phyloP scores from a whole-genome alignment of 2,797 vertebrate species.

The Hemitrygon akajei region DNA sequence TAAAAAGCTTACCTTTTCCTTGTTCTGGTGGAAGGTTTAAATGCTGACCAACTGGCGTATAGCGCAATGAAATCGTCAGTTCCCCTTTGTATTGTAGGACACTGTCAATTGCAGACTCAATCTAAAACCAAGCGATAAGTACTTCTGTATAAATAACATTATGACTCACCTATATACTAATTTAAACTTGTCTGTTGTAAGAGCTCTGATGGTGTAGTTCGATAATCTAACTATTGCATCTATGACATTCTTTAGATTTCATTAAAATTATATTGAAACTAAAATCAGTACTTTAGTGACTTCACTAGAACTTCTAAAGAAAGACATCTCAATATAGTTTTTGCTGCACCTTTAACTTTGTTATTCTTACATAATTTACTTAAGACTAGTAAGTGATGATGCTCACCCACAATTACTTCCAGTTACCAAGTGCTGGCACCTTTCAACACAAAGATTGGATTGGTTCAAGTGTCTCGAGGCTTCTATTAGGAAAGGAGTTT shows the following conservation, averaged over 20 bases:
- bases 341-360: neutral
- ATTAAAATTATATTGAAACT: neutral
- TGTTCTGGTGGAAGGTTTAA: slow-evolving; percentile 70
- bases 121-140: slow-evolving; percentile 50
- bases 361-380: too few relatives aligned
- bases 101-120: slow-evolving; percentile 64
- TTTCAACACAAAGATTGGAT: too few relatives aligned
- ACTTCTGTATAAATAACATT: neutral
- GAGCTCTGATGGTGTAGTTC: neutral
- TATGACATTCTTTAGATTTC: neutral
- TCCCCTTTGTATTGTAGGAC: slow-evolving; percentile 91
- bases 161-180: neutral
- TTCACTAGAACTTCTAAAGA: neutral
- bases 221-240: neutral
- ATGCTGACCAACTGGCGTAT: slow-evolving; percentile 82
- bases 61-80: slow-evolving; percentile 80
- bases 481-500: too few relatives aligned
- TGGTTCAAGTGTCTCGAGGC: too few relatives aligned
- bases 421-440: too few relatives aligned
- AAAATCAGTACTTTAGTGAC: neutral
- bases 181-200: neutral
- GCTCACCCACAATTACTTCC: too few relatives aligned
- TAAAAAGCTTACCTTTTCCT: slow-evolving; percentile 68
- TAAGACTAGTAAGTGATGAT: too few relatives aligned
- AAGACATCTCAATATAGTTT: neutral